Base-by-base conservation (phyloP, 2,797 vertebrate genomes). In the Melanotaenia trifasciata region DNA sequence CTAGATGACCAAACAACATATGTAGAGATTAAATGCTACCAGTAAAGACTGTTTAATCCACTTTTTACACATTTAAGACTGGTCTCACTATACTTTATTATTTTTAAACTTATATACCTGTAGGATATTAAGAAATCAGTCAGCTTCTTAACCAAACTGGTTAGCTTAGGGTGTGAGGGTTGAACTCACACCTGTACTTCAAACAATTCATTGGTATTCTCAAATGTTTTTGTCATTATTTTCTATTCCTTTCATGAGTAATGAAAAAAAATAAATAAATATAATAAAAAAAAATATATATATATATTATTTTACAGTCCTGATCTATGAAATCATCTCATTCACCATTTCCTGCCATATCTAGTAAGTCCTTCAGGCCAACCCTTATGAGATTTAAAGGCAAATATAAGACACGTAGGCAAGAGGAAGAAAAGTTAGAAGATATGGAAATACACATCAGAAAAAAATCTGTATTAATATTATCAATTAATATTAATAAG, bases 401-500 rank as follows among this genome's bases (percentile, higher is more conserved):
- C 79, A 83, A 90, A 86, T 80, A 85, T 71, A 87, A 78, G 85
- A 62, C 74, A 80, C 86, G 69, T 90, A 90, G 92, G 92, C 79
- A 80, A 94, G 93, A 90, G 89, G 89, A 93, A 92, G 80, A 83
- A 81, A 67, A 80, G 82, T 72, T 59, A 76, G 50, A 95, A 94
- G 93, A 93, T 65, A 61, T 69, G 82, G 89, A 74, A 83, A 88
- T 85, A 84, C 89, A 92, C 81, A 90, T 91, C 91, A 84, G 71
- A 91, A 88, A 88, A 66, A 81, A 79, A 87, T 74, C 0, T 0
- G 81, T 93, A 96, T 96, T 97, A 96, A 97, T 96, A 96, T 97
- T 96, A 97, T 92, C 95, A 94, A 91, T 95, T 96, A 96, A 97
- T 97, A 96, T 96, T 96, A 97, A 96, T 96, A 95, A 94, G 90